Base-by-base conservation (phyloP, 2,888 invertebrate species). In the Charanyca ferruginea region DNA sequence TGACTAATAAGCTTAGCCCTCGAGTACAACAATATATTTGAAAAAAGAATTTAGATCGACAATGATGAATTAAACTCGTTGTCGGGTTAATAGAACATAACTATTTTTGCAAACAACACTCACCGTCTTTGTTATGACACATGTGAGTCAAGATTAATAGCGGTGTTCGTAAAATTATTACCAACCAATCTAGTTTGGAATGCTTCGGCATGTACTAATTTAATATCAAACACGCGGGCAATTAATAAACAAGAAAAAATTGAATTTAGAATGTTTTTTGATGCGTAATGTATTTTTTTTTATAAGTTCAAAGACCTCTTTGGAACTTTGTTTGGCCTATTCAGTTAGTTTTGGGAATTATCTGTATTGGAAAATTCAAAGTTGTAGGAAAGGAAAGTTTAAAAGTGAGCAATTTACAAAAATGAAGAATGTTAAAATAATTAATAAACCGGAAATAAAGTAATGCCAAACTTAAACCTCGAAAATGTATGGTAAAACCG, bases 141-240 rank as follows among this genome's bases (percentile, higher is more conserved):
- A 44, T 62, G 59, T 67, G 45, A 63, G 67, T 38, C 45, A 75
- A 58, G 67, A 73, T 76, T 74, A 59, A 76, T 75, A 51, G 35
- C 35, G 5, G 25, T 64, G 55, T 55, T 55, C 35, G n/a, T 38
- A 44, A 74, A 62, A 68, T 54, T 68, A 73, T 72, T 67, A 67
- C 41, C 22, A 6, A 49, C 54, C 62, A 13, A 49, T 54, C 6
- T 38, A 41, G 32, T 23, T 8, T 16, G 45, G 64, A 75, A 75
- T 58, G 53, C 44, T 28, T 42, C 49, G 44, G 28, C 52, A 57
- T 63, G 20, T 59, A 47, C 59, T 41, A 44, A 55, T 38, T 38
- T 45, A 49, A 58, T 57, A 38, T n/a, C 9, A 63, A 69, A 52
- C 25, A 47, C 2, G 58, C 16, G 20, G 38, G 47, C 32, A 54